Evolutionary conservation across 2,888 invertebrate species (phyloP), one percentile per base, ranked within the genome.

Genomic region (Flexamia atlantica): DNA sequence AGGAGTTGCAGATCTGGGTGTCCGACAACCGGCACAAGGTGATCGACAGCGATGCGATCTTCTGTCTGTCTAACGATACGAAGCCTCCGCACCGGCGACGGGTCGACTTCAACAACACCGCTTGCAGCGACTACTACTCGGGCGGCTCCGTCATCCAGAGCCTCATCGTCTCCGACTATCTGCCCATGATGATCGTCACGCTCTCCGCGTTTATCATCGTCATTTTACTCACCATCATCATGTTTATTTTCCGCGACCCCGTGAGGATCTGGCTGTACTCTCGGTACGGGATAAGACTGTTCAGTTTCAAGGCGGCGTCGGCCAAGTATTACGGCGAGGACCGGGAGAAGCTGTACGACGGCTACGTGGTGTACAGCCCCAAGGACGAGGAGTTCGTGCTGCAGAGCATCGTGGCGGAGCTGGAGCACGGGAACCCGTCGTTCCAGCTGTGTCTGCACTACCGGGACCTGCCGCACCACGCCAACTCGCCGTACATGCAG

Each of bases 371-470:
- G 88, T 98, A 98, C 91, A 97, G 97, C 88, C 96, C 96, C 64
- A 97, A 96, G 91, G 98, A 98, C 90, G 97, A 97, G 89, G 95
- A 96, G 89, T 97, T 97, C 89, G 97, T 97, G 4, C 93, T 96
- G 85, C 95, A 96, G 88, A 95, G 95, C 79, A 92, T 98, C 87
- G 96, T 96, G 53, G 95, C 95, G 81, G 96, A 97, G 89, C 91
- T 98, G 88, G 97, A 98, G 90, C 95, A 95, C 88, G 96, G 95
- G 30, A 93, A 93, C 87, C 87, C 87, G 2, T 94, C 95, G 23
- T 96, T 97, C 89, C 93, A 97, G 86, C 92, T 98, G 86, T 97
- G 97, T 90, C 93, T 98, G 85, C 97, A 97, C 90, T 97, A 98
- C 90, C 93, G 97, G 86, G 97, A 97, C 90, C 92, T 97, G 88